Evolutionary conservation across 2,888 invertebrate genomes (phyloP).

Genomic region (Sphaerophoria rueppellii): DNA sequence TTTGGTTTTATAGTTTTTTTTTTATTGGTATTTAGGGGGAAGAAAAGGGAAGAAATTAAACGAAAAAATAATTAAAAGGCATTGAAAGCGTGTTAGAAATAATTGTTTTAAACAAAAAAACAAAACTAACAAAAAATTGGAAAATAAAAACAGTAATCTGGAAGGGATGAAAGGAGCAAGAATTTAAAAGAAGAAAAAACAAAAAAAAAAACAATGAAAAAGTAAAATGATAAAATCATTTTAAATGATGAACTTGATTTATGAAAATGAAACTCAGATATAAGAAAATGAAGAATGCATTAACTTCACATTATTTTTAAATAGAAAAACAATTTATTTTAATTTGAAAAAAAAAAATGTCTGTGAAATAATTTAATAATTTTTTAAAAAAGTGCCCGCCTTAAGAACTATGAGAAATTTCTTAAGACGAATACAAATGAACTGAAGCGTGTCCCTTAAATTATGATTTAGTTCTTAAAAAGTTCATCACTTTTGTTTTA

Average conservation of each 20-base stretch:
- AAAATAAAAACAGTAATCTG: neutral
- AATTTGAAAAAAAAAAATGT: too few relatives aligned
- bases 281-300: too few relatives aligned
- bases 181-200: neutral
- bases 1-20: slow-evolving; percentile 39
- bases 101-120: slow-evolving; percentile 24
- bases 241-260: slow-evolving; percentile 29
- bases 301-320: too few relatives aligned
- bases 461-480: neutral
- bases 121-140: neutral
- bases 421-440: neutral
- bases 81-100: slow-evolving; percentile 46
- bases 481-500: slow-evolving; percentile 47
- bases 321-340: too few relatives aligned
- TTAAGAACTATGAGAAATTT: too few relatives aligned
- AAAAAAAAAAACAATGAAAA: neutral
- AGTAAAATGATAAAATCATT: neutral
- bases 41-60: slow-evolving; percentile 75
- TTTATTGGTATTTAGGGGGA: slow-evolving; percentile 48
- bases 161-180: too few relatives aligned
- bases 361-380: too few relatives aligned
- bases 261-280: neutral
- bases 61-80: slow-evolving; percentile 52
- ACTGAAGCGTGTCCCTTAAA: slow-evolving; percentile 52
- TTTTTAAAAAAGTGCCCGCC: too few relatives aligned